These are phyloP conservation scores for Sarcophaga variegata DNA, from an alignment of 2,888 invertebrate genomes.

Conservation along the genomic window DNA sequence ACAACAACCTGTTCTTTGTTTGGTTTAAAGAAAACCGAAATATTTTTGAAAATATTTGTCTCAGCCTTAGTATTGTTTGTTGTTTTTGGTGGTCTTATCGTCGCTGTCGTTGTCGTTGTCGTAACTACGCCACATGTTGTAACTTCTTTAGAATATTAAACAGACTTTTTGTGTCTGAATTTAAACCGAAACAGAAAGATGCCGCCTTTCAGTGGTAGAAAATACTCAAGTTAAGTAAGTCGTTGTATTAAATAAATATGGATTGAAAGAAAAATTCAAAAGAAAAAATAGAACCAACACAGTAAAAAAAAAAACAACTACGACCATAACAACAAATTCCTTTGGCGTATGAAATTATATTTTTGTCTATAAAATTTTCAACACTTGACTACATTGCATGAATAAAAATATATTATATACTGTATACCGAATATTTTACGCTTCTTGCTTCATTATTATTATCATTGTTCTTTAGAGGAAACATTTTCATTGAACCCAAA, in stretches of 20 bases:
- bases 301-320: neutral
- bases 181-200: neutral
- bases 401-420: neutral
- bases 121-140: neutral
- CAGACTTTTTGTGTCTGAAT: neutral
- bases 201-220: neutral
- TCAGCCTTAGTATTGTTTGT: neutral
- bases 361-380: slow-evolving; percentile 9
- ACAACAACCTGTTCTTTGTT: neutral
- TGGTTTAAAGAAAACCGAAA: neutral
- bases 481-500: neutral
- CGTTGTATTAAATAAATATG: neutral
- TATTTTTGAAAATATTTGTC: neutral
- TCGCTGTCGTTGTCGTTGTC: neutral
- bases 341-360: slow-evolving; percentile 2
- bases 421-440: neutral
- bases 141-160: neutral
- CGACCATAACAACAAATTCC: neutral
- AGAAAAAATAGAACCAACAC: neutral
- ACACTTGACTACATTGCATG: slow-evolving; percentile 13
- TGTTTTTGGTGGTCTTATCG: neutral
- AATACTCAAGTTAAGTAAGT: neutral
- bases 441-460: neutral
- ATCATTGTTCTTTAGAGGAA: neutral
- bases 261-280: neutral